Base-by-base conservation (phyloP, 2,113 vertebrate species). In the Rhynchopsitta pachyrhyncha region DNA sequence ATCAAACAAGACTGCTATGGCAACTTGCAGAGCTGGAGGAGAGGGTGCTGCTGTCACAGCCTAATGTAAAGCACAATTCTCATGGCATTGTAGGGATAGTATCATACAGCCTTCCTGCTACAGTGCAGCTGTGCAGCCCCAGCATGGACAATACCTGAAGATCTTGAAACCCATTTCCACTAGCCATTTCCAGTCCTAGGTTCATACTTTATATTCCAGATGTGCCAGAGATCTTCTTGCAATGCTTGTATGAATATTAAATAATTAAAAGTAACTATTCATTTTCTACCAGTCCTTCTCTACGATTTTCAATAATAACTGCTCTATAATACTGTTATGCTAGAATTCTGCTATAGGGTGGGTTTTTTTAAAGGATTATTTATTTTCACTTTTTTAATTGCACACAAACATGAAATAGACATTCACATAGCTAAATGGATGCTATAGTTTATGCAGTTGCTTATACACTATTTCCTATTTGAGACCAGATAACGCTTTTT, bases 1-100 rank as follows among this genome's bases (percentile, higher is more conserved):
- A 75, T 20, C 66, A 77, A 53, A 67, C 78, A 57, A 63, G 37
- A 92, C 84, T 84, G 74, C 77, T 87, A 86, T 42, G 50, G 73
- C 82, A 87, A 95, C 90, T 91, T 71, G 37, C 69, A 93, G 82
- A 82, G 70, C 62, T 64, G 85, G 59, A 85, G 62, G 44, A 92
- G 25, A 88, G 18, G 28, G 7, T 11, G n/a, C 60, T 86, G 55
- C 66, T 84, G 10, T 23, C 50, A 50, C 31, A 86, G 84, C 53
- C 64, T 81, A 50, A 6, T 12, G 18, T 64, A 53, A 88, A 89
- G 41, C 68, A 79, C 33, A 59, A 1, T 42, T 49, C 18, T 44
- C 29, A 27, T 17, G 47, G 64, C 20, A 10, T 2, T 73, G 49
- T 24, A 46, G 44, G 27, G 59, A 88, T 77, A 77, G 31, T 67